Percentiles rank a stretch among this genome's conserved stretches.
These are phyloP conservation scores for Cerastis leucographa DNA, from an alignment of 2,888 invertebrate species.

Conservation along the genomic window DNA sequence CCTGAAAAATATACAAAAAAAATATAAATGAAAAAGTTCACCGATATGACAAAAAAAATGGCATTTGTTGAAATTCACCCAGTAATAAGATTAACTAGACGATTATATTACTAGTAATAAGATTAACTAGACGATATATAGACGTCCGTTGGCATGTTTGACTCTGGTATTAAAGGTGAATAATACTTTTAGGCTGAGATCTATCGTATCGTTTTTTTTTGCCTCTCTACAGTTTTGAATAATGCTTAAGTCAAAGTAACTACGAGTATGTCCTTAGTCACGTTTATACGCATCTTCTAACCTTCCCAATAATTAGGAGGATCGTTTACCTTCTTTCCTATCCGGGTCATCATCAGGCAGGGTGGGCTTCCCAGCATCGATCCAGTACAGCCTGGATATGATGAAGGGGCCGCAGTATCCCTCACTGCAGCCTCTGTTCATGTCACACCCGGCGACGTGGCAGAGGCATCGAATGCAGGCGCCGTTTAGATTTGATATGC, in stretches of 20 bases:
- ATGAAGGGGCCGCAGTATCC: conserved; percentile 92
- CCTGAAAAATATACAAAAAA: no score
- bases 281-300: not conserved
- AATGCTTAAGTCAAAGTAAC: not conserved
- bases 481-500: conserved; percentile 87
- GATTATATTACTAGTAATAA: no score
- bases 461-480: conserved; percentile 91
- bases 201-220: not conserved
- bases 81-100: no score
- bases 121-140: not conserved
- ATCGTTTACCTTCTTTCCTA: conserved; percentile 81
- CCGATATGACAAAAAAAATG: no score
- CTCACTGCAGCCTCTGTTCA: conserved; percentile 87
- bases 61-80: no score
- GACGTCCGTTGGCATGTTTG: not conserved
- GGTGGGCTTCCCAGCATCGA: conserved; percentile 91
- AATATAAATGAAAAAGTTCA: no score
- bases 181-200: not conserved
- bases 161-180: not conserved
- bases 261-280: not conserved
- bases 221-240: not conserved
- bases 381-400: conserved; percentile 92
- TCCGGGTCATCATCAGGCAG: conserved; percentile 90
- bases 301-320: not conserved
- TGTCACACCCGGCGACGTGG: conserved; percentile 90